A percentile compares a stretch with the other conserved stretches of the same genome.
phyloP scores from a whole-genome alignment of 2,888 invertebrate genomes.

The Carabus problematicus region DNA sequence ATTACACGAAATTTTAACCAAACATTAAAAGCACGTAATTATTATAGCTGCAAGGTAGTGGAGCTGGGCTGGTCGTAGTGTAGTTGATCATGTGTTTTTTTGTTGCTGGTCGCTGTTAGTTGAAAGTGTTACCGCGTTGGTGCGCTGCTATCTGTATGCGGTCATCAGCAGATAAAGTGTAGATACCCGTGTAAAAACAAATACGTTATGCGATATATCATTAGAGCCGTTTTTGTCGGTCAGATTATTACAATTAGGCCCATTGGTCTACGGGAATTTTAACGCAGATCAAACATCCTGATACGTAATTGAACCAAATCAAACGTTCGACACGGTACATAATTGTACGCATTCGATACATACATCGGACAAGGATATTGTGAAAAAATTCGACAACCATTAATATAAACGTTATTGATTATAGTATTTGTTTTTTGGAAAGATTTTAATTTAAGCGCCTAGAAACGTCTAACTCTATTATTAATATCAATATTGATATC shows the following conservation, averaged over 20 bases:
- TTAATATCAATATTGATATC: no score
- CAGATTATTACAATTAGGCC: conserved; percentile 34
- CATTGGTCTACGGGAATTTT: conserved; percentile 22
- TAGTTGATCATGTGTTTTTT: conserved; percentile 7
- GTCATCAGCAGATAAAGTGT: conserved; percentile 31
- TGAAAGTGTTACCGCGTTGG: neutral
- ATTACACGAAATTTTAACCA: conserved; percentile 6
- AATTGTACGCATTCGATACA: no score
- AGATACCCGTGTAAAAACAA: conserved; percentile 34
- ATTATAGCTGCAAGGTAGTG: conserved; percentile 16
- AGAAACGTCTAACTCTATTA: no score
- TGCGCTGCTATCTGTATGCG: conserved; percentile 17
- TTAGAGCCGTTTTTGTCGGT: conserved; percentile 34
- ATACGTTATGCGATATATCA: conserved; percentile 38
- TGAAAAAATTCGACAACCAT: no score
- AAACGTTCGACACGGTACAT: neutral
- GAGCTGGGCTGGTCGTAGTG: conserved; percentile 19
- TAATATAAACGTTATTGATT: no score
- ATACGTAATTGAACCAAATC: conserved; percentile 20
- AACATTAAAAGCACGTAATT: conserved; percentile 15
- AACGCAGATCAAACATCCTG: conserved; percentile 27
- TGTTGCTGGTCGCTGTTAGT: neutral
- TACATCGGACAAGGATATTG: no score
- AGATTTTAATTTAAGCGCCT: no score
- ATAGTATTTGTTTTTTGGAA: no score